Evolutionary conservation across 2,797 vertebrate genomes (phyloP), one percentile per base, ranked within the genome.

Genomic region (Manis javanica): DNA sequence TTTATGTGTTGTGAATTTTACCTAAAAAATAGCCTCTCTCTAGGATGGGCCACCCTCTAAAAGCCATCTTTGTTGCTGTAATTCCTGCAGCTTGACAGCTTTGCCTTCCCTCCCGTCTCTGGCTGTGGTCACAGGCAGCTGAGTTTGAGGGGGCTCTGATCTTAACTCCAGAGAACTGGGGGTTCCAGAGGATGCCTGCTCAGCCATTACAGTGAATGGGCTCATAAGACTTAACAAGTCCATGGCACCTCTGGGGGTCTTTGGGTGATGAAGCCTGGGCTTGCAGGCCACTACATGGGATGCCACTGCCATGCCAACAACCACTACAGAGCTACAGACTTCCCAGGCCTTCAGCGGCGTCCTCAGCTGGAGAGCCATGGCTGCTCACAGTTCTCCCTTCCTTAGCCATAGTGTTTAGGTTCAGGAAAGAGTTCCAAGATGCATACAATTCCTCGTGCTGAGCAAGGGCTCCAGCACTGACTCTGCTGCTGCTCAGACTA

Each of bases 341-440:
- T 69, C 82, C 83, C 1, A 11, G 34, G 63, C 46, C 19, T 78
- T 63, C 46, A 4, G 49, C 57, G 16, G 49, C 13, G 11, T 37
- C 87, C n/a, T 68, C 18, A 89, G 96, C 98, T 98, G 97, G 98
- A 97, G 96, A 95, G 98, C 90, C 83, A 96, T 34, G 97, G 98
- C 95, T 81, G 94, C 97, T 98, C 97, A 95, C 98, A 98, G 97
- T 97, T 98, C 98, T 98, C 98, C 98, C 98, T 98, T 98, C 98
- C 98, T 98, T 97, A 98, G 98, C 98, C 98, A 98, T 98, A 98
- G 98, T 98, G 98, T 98, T 99, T 98, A 98, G 98, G 98, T 98
- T 98, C 97, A 51, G 97, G 98, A 98, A 98, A 97, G 98, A 96
- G 97, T 98, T 99, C 98, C 98, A 99, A 99, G 98, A 98, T 98